Percentiles rank a stretch among this genome's conserved stretches.
These are phyloP conservation scores for Poeciliopsis paucimaculata DNA, from an alignment of 2,797 vertebrate genomes.

Conservation along the genomic window DNA sequence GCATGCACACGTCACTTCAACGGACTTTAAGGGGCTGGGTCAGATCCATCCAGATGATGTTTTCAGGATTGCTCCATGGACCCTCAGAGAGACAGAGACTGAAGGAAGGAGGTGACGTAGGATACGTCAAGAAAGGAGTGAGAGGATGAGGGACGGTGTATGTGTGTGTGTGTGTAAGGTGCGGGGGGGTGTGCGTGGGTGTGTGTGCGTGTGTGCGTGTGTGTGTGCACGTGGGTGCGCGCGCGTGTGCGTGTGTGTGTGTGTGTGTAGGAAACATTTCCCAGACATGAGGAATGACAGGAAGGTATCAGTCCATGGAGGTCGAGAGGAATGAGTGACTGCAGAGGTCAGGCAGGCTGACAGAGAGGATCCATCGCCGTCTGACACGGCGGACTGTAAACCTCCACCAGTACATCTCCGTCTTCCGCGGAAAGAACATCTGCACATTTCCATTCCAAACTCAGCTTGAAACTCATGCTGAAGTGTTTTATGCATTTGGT, in stretches of 20 bases:
- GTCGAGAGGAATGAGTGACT: constrained; percentile 40
- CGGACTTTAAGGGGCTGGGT: constrained; percentile 12
- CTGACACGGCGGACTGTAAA: constrained; percentile 31
- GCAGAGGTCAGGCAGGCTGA: constrained; percentile 45
- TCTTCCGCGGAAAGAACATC: not conserved
- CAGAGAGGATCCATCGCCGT: constrained; percentile 32
- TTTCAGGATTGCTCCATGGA: constrained; percentile 23
- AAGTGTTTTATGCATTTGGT: not conserved
- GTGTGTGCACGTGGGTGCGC: no score
- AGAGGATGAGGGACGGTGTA: constrained; percentile 20
- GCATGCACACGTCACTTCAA: constrained; percentile 10
- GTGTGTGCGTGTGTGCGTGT: not conserved
- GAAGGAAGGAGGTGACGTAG: constrained; percentile 47
- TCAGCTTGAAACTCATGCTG: not conserved
- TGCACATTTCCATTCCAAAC: not conserved
- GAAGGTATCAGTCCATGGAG: constrained; percentile 40
- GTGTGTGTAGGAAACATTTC: constrained; percentile 35
- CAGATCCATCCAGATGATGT: constrained; percentile 14
- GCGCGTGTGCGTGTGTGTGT: not conserved
- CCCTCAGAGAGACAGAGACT: constrained; percentile 30
- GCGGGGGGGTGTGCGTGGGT: not conserved
- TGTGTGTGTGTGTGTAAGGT: not conserved
- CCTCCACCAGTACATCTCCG: not conserved
- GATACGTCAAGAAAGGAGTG: constrained; percentile 28
- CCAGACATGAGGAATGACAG: constrained; percentile 47